Evolutionary conservation across 1,140 invertebrate species (phyloP).

Genomic region (Pygmarrhopalites habei): DNA sequence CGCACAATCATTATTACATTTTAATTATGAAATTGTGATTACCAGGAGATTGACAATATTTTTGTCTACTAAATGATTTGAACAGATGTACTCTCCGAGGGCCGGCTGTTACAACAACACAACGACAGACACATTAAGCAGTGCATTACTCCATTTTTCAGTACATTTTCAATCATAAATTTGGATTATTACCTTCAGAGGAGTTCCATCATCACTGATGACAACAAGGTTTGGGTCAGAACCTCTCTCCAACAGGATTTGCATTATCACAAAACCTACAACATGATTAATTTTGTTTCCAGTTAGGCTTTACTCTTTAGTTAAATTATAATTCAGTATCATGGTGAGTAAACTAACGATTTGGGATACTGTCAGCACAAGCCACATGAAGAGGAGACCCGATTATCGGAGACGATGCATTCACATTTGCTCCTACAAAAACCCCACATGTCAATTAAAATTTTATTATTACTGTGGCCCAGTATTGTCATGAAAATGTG

Average conservation of each 20-base stretch:
- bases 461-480: neutral
- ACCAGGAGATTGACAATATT: slow-evolving; percentile 63
- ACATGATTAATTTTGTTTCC: no score
- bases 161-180: no score
- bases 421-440: slow-evolving; percentile 68
- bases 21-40: no score
- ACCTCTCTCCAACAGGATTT: slow-evolving; percentile 63
- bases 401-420: slow-evolving; percentile 71
- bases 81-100: slow-evolving; percentile 73
- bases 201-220: slow-evolving; percentile 57
- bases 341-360: no score
- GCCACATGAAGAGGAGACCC: slow-evolving; percentile 78
- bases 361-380: slow-evolving; percentile 70
- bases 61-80: slow-evolving; percentile 59
- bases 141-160: no score
- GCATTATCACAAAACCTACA: slow-evolving; percentile 49
- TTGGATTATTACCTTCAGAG: no score
- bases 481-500: no score
- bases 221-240: slow-evolving; percentile 73
- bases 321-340: no score
- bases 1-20: no score
- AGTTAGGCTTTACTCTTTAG: no score
- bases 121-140: slow-evolving; percentile 60
- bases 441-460: no score
- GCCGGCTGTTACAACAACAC: no score